Evolutionary conservation across 2,797 vertebrate species (phyloP).

Genomic region (Chaenodraco wilsoni): DNA sequence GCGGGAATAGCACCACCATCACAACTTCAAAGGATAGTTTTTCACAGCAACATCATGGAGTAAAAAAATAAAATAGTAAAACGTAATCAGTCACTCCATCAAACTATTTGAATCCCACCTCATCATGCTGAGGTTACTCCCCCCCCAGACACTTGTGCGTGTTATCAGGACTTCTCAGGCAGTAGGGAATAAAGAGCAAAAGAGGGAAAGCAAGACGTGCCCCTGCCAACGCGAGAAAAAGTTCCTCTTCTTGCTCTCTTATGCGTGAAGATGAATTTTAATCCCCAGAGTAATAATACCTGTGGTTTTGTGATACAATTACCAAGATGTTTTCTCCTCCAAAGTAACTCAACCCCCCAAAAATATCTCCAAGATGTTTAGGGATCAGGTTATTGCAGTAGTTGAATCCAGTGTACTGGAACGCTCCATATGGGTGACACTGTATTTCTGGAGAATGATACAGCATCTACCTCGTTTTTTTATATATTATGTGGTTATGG

Average conservation of each 20-base stretch:
- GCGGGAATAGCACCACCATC: slow-evolving; percentile 18
- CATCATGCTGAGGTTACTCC: slow-evolving; percentile 62
- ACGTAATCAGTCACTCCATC: slow-evolving; percentile 70
- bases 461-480: slow-evolving; percentile 20
- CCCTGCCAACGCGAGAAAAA: slow-evolving; percentile 60
- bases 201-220: slow-evolving; percentile 57
- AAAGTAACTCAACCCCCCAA: slow-evolving; percentile 50
- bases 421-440: slow-evolving; percentile 31
- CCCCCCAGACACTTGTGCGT: slow-evolving; percentile 60
- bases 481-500: slow-evolving; percentile 27
- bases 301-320: slow-evolving; percentile 73
- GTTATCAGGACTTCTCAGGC: slow-evolving; percentile 77
- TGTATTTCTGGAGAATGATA: slow-evolving; percentile 21
- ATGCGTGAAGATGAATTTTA: slow-evolving; percentile 73
- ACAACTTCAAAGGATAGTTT: slow-evolving; percentile 46
- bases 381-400: slow-evolving; percentile 51
- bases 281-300: slow-evolving; percentile 76
- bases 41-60: slow-evolving; percentile 45
- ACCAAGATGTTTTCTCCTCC: slow-evolving; percentile 46
- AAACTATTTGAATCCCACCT: slow-evolving; percentile 69
- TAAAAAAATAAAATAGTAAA: slow-evolving; percentile 17
- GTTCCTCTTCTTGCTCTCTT: slow-evolving; percentile 70
- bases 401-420: slow-evolving; percentile 34
- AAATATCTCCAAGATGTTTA: slow-evolving; percentile 52
- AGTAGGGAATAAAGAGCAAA: slow-evolving; percentile 57